Conservation (phyloP, 2,113 vertebrate species). For the Castor canadensis region DNA sequence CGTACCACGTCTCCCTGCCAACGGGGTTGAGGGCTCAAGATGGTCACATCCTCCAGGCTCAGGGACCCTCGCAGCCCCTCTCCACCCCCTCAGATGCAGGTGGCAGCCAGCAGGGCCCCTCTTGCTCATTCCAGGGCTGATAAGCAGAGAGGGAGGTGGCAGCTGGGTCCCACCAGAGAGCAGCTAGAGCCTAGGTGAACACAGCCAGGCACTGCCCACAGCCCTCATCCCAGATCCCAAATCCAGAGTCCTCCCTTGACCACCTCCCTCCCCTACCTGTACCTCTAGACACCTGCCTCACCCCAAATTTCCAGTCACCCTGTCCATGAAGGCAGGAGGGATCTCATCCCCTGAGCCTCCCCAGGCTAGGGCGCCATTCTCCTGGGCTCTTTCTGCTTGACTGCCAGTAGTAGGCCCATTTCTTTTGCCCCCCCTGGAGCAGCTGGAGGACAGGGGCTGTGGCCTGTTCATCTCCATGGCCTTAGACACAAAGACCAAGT, state of each 20-base stretch:
- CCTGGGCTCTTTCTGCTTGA: neutral
- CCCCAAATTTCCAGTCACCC: no score
- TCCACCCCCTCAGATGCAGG: fast-evolving
- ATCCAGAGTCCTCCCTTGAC: neutral
- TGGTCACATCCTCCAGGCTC: fast-evolving
- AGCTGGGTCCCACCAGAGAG: neutral
- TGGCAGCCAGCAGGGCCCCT: no score
- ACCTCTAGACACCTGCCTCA: neutral
- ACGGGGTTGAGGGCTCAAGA: fast-evolving
- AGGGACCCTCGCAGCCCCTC: no score
- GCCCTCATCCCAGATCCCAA: neutral
- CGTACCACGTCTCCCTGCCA: slow-evolving; percentile 95
- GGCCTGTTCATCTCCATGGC: neutral
- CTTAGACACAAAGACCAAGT: neutral
- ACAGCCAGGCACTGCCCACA: neutral
- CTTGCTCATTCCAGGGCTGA: neutral
- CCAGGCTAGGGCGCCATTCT: neutral
- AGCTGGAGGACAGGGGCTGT: neutral
- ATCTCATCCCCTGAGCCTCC: neutral
- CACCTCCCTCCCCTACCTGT: neutral
- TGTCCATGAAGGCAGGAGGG: neutral
- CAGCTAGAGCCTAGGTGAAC: neutral
- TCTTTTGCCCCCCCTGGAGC: neutral
- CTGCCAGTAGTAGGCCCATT: fast-evolving
- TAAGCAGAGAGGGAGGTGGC: neutral